Base-by-base conservation (phyloP, 2,113 vertebrate genomes). In the Pollachius pollachius region DNA sequence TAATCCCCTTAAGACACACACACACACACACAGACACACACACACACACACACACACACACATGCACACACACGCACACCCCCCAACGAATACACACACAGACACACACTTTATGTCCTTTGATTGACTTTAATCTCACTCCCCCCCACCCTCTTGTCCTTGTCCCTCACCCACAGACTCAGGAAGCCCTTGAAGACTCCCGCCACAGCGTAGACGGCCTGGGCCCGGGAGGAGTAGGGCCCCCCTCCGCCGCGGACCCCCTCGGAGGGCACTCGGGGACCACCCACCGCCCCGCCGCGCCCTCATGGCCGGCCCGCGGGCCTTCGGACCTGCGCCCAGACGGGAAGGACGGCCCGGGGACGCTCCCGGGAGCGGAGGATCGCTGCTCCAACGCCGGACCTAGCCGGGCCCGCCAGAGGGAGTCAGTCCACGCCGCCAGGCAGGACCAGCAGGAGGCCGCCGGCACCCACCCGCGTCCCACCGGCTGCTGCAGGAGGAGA, bases 251-350 rank as follows among this genome's bases (percentile, higher is more conserved):
- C 64, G 41, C 41, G 8, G 89, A 92, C 69, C 74, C 88, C 4
- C 81, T 69, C 63, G 87, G 80, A 62, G 89, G 90, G 83, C 87
- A 75, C 63, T 70, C 87, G 15, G 41, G 41, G 41, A 48, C 9
- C 41, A 48, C 41, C 9, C 82, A 89, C 57, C 88, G 90, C 72
- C 92, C 84, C 78, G 93, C 94, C 83, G 92, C 90, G 0, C 56
- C 76, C 63, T 94, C 92, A 48, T 92, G 90, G 81, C 89, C 92
- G 12, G 11, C 41, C 67, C 93, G 90, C 17, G 89, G 90, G 48
- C 76, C 84, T 12, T 92, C 92, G 13, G 90, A 94, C 68, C 79
- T 88, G 1, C 92, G 90, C 75, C 89, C 77, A 0, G 90, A 94
- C 52, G 88, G 85, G 52, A 91, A 90, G 80, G 94, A 90, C 64